Conservation (phyloP, 2,113 vertebrate genomes). For the Scalopus aquaticus region DNA sequence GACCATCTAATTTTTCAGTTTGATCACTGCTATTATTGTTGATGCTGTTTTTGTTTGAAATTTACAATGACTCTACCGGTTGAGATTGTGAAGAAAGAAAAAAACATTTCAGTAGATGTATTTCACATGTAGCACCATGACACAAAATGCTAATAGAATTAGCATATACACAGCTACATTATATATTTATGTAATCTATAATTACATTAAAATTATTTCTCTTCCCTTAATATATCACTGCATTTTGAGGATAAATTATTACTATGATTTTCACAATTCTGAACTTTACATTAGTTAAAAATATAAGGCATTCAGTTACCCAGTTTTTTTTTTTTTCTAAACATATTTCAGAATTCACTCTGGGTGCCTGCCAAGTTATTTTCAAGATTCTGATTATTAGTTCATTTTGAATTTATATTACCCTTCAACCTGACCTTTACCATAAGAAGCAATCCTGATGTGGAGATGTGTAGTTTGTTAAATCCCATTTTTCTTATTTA, state of each 20-base stretch:
- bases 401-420: constrained; percentile 55
- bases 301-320: background rate
- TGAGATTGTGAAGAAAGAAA: background rate
- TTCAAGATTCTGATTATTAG: constrained; percentile 46
- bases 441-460: background rate
- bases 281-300: constrained; percentile 19
- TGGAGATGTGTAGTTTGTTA: constrained; percentile 4
- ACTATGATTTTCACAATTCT: constrained; percentile 8
- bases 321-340: background rate
- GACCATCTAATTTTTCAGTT: background rate
- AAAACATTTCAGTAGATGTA: background rate
- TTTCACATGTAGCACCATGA: background rate
- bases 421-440: constrained; percentile 41
- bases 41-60: background rate
- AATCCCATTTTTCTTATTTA: constrained; percentile 38
- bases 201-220: background rate
- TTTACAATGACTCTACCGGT: background rate
- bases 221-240: background rate
- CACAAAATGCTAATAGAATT: background rate
- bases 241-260: background rate
- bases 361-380: constrained; percentile 10
- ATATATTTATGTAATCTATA: background rate
- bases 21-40: background rate
- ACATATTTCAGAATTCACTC: constrained; percentile 10
- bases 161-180: background rate